Percentiles rank a stretch among this genome's conserved stretches.
phyloP scores from a whole-genome alignment of 1,140 invertebrate species.

The Ericerus pela region DNA sequence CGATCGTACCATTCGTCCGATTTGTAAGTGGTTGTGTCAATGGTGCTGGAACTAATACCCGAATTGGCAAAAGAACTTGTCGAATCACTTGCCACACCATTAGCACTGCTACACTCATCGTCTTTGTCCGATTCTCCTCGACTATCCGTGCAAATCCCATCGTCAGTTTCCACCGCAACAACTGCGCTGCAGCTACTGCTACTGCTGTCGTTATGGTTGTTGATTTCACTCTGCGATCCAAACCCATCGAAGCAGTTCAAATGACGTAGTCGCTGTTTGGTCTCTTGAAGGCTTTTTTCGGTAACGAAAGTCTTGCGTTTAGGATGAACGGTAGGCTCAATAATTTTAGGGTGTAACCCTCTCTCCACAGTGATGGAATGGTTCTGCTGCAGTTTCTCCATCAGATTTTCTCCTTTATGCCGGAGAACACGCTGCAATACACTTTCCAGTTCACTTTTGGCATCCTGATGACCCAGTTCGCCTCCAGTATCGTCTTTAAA shows the following conservation, averaged over 20 bases:
- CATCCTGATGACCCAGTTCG: background rate
- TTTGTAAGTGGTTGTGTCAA: conserved; percentile 27
- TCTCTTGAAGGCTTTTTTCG: background rate
- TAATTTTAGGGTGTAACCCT: too few relatives aligned
- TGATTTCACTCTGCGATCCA: too few relatives aligned
- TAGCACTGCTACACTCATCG: background rate
- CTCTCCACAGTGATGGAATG: too few relatives aligned
- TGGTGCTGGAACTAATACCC: conserved; percentile 29
- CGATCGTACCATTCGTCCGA: conserved; percentile 48
- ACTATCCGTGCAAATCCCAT: background rate
- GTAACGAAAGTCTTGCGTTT: conserved; percentile 1
- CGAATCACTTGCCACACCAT: background rate
- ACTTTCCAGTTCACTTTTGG: background rate
- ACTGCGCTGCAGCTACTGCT: too few relatives aligned
- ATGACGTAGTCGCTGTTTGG: background rate
- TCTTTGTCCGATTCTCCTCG: background rate
- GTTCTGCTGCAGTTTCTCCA: too few relatives aligned
- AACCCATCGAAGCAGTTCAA: too few relatives aligned
- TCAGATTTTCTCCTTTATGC: background rate
- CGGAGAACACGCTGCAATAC: background rate
- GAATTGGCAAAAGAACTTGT: background rate
- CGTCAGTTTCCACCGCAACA: background rate
- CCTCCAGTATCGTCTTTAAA: background rate
- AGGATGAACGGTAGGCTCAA: too few relatives aligned
- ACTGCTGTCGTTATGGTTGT: background rate